phyloP scores from a whole-genome alignment of 2,797 vertebrate species.

The Enteromius fasciolatus region DNA sequence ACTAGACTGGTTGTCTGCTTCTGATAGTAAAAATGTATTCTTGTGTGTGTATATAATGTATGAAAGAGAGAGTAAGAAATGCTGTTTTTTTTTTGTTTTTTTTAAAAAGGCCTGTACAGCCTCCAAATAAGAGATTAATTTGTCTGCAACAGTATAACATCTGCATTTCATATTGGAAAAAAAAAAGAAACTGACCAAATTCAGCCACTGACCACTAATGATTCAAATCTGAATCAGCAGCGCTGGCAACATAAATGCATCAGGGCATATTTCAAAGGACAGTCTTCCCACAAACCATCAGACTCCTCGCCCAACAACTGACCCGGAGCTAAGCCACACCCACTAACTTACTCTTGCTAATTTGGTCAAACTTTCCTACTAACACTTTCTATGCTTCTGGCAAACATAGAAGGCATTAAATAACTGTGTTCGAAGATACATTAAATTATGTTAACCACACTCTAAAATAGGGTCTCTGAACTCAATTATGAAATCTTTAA shows the following conservation, averaged over 20 bases:
- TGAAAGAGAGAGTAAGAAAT: not conserved
- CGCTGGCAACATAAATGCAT: constrained; percentile 20
- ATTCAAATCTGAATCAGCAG: constrained; percentile 46
- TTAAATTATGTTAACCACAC: not conserved
- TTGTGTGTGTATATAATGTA: not conserved
- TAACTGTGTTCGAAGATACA: not conserved
- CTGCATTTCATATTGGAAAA: constrained; percentile 32
- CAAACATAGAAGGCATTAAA: not conserved
- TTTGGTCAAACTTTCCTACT: constrained; percentile 23
- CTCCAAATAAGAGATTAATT: constrained; percentile 2
- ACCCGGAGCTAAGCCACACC: constrained; percentile 23
- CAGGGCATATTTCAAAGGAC: constrained; percentile 15
- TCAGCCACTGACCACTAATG: constrained; percentile 45
- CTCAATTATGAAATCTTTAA: not conserved
- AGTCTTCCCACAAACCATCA: constrained; percentile 31
- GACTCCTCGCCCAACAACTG: constrained; percentile 32
- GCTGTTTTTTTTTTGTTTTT: no score
- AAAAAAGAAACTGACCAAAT: constrained; percentile 23
- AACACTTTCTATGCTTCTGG: constrained; percentile 4
- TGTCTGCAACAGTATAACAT: constrained; percentile 17
- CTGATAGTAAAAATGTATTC: not conserved
- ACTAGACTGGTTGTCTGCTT: constrained; percentile 20
- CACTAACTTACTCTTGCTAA: constrained; percentile 24
- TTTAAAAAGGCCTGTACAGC: no score
- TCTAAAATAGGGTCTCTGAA: not conserved